Conservation (phyloP, 2,888 invertebrate genomes). For the Lacanobia wlatinum region DNA sequence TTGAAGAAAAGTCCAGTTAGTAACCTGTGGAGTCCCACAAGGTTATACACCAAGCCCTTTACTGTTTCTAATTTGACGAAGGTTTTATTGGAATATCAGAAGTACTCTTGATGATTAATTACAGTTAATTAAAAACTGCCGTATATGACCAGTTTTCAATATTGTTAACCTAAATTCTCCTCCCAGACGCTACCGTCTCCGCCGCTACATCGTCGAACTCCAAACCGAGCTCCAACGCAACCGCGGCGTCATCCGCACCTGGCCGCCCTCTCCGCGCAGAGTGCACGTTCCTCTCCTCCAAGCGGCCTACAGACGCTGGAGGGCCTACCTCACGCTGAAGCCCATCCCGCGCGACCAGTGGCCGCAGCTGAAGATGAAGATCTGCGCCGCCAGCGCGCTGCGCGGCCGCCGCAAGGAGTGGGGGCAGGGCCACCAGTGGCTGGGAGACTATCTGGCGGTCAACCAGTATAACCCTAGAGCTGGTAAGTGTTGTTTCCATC, state of each 20-base stretch:
- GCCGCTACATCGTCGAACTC: constrained; percentile 82
- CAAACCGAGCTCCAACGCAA: constrained; percentile 76
- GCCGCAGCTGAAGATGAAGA: constrained; percentile 94
- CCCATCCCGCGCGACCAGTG: constrained; percentile 93
- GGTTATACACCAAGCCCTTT: not conserved
- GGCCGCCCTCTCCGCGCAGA: constrained; percentile 95
- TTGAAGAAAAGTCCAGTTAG: not conserved
- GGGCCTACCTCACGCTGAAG: constrained; percentile 96
- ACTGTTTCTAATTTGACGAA: not conserved
- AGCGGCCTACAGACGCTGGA: constrained; percentile 94
- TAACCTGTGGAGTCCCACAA: not conserved
- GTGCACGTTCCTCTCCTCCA: constrained; percentile 88
- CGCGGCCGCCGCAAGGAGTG: constrained; percentile 77
- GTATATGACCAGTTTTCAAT: not conserved
- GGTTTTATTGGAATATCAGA: no score
- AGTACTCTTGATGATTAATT: not conserved
- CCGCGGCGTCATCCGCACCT: constrained; percentile 92
- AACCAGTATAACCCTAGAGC: constrained; percentile 78
- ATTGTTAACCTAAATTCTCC: not conserved
- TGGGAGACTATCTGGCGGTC: constrained; percentile 85
- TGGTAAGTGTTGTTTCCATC: constrained; percentile 75
- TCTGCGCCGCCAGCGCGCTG: constrained; percentile 83
- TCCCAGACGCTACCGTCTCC: constrained; percentile 83
- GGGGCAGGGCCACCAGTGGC: constrained; percentile 83
- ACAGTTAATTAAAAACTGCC: not conserved